Base-by-base conservation (phyloP, 2,797 vertebrate species). In the Pipistrellus pipistrellus region DNA sequence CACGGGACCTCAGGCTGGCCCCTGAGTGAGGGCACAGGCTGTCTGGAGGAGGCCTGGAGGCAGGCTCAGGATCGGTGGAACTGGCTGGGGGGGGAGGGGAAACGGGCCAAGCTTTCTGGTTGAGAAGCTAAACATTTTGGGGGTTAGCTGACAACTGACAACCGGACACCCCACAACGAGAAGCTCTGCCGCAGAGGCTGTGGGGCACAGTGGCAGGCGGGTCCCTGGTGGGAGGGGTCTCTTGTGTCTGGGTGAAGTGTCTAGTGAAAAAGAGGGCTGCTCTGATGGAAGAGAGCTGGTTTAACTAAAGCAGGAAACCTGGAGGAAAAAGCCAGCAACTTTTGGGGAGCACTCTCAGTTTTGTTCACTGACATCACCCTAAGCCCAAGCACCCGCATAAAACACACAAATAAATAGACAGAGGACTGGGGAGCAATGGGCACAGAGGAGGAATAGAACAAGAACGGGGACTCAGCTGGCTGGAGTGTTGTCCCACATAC, bases 251-350 rank as follows among this genome's bases (percentile, higher is more conserved):
- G 48, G 64, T 25, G 23, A 85, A 85, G 64, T 77, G 66, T 57
- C 66, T 35, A 69, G 46, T n/a, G 41, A 78, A 44, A 46, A 77
- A 85, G 44, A 69, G 32, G 59, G 10, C 57, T 82, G 6, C 55
- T 75, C 71, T 82, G 55, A 82, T 15, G 85, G 85, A 75, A 59
- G 83, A 73, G 69, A 95, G 46, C 76, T 71, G 71, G 27, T 14
- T 46, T 83, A 62, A 53, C 71, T 64, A 41, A 62, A 59, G 23
- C 59, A 71, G 77, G 77, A 89, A 73, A 91, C 18, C 68, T 80
- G 72, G 32, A 78, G 48, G 23, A 72, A 64, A 69, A 72, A 89
- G 53, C 41, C 10, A 80, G n/a, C 30, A 77, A 32, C 78, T 69
- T 82, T 38, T 3, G 38, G 21, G 73, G 55, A 73, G 46, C 20